Conservation (phyloP, 2,113 vertebrate genomes). For the Gulo gulo region DNA sequence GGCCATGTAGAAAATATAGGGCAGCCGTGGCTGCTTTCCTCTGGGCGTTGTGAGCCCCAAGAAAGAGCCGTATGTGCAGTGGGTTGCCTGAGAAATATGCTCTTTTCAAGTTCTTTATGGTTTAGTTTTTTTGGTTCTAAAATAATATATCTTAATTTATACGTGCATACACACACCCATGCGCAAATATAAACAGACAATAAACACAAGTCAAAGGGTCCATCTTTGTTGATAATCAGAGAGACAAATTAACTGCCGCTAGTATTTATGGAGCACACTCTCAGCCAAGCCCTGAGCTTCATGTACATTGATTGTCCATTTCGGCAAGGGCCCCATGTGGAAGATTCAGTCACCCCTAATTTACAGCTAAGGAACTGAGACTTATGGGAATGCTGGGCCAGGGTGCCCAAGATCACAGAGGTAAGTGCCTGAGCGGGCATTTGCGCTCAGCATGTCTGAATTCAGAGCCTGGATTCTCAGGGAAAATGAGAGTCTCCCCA, state of each 20-base stretch:
- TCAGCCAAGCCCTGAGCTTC: neutral
- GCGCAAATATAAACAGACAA: neutral
- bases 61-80: neutral
- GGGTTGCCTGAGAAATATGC: neutral
- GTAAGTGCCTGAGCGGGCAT: neutral
- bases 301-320: neutral
- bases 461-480: neutral
- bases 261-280: neutral
- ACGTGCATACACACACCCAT: neutral
- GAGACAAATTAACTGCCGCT: neutral
- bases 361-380: neutral
- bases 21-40: neutral
- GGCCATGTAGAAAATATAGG: neutral
- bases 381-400: neutral
- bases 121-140: neutral
- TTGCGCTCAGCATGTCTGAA: neutral
- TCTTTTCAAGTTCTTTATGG: neutral
- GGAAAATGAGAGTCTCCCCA: neutral
- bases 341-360: neutral
- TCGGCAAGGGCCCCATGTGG: neutral
- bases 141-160: neutral
- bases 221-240: neutral
- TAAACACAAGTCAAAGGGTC: neutral
- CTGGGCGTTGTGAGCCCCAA: neutral
- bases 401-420: neutral